Evolutionary conservation across 2,113 vertebrate species (phyloP), one percentile per base, ranked within the genome.

Genomic region (Periophthalmus modestus): DNA sequence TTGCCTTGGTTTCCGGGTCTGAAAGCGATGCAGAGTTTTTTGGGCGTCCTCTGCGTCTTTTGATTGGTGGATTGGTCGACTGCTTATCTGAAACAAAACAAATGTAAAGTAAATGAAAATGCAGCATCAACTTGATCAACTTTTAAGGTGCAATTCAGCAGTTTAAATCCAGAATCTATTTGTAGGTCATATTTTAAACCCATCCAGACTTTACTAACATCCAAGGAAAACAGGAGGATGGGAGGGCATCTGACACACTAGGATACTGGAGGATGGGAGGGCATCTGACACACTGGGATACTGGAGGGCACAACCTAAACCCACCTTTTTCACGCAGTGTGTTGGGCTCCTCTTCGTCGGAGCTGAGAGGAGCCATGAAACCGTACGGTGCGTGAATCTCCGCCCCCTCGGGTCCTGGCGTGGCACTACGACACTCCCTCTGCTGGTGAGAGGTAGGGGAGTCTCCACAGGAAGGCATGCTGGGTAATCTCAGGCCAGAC

Each of bases 351-450:
- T 57, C 57, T 24, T 58, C 55, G 13, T 59, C 57, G 2, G 57
- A 59, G 57, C 57, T 59, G 23, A 59, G 57, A 13, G 57, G 57
- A 59, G 57, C 57, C 57, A 59, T 59, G 57, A 59, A n/a, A 1
- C 57, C 57, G 23, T 28, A 12, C 4, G 57, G 23, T 3, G 11
- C 23, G n/a, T 4, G 55, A 19, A 5, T 5, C 16, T 19, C 48
- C n/a, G 21, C 55, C 7, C 3, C 55, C 55, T 23, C 55, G 2
- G 55, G 55, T 5, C 48, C 48, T 16, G 15, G 48, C 48, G 48
- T 4, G 21, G 55, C 55, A 11, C 55, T 57, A 13, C 13, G 24
- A 11, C 23, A 13, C 48, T 16, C 39, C 52, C 19, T 19, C 23
- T 59, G 57, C 12, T 15, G 57, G 1, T 15, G 23, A 0, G 57